Evolutionary conservation across 1,140 invertebrate genomes (phyloP).

Genomic region (Saccostrea glomerata): DNA sequence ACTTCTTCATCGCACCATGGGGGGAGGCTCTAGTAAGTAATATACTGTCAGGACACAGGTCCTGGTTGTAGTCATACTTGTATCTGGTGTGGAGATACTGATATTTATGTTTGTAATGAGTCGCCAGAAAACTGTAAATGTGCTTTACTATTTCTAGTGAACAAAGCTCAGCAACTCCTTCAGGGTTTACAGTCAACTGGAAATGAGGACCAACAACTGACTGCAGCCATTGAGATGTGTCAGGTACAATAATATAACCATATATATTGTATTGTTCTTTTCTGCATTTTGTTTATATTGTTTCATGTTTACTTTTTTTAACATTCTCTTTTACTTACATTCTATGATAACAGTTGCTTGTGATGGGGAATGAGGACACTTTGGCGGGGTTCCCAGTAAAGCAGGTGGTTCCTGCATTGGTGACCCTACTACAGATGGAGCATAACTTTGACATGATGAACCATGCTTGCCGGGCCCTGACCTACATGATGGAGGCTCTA

Average conservation of each 20-base stretch:
- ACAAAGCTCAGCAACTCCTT: conserved; percentile 95
- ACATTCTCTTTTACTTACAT: background rate
- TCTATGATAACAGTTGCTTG: conserved; percentile 86
- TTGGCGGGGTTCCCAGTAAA: conserved; percentile 98
- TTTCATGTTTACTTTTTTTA: too few relatives aligned
- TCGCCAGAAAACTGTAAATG: conserved; percentile 1
- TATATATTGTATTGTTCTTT: background rate
- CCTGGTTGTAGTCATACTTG: too few relatives aligned
- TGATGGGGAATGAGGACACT: conserved; percentile 99
- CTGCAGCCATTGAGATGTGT: conserved; percentile 99
- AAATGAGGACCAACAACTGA: conserved; percentile 97
- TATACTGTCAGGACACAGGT: too few relatives aligned
- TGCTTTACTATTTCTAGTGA: conserved; percentile 82
- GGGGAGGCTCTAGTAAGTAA: conserved; percentile 73
- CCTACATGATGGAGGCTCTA: conserved; percentile 99
- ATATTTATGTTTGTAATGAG: background rate
- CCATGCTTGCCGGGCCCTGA: conserved; percentile 97
- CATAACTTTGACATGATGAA: conserved; percentile 99
- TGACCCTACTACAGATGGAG: conserved; percentile 79
- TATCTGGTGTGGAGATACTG: background rate
- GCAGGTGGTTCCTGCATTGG: conserved; percentile 96
- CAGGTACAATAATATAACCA: conserved; percentile 67
- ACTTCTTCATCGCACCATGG: conserved; percentile 94
- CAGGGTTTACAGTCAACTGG: conserved; percentile 94
- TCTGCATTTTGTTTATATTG: too few relatives aligned